phyloP scores from a whole-genome alignment of 2,113 vertebrate genomes.

The Dinomys branickii region DNA sequence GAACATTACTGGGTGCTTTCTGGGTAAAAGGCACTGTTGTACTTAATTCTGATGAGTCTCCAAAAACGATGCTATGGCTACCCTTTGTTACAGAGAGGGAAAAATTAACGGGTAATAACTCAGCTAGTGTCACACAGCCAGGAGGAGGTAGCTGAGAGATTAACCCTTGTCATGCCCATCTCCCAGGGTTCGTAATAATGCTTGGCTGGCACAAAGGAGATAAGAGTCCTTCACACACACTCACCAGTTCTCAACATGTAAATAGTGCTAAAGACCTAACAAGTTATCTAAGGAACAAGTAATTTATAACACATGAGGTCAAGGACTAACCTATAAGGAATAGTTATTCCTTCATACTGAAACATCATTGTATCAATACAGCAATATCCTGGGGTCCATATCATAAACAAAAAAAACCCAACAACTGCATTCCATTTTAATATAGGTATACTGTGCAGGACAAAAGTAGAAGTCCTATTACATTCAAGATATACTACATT shows the following conservation, averaged over 20 bases:
- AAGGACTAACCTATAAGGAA: conserved; percentile 12
- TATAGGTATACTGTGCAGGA: not conserved
- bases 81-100: not conserved
- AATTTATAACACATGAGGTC: not conserved
- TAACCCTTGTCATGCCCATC: not conserved
- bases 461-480: conserved; percentile 45
- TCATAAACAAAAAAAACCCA: not conserved
- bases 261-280: not conserved
- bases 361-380: not conserved
- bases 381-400: not conserved
- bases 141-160: not conserved
- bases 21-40: not conserved
- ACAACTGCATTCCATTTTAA: conserved; percentile 17
- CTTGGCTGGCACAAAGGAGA: not conserved
- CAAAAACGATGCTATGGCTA: not conserved
- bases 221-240: not conserved
- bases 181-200: not conserved
- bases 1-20: not conserved
- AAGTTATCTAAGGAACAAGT: conserved; percentile 34
- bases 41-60: not conserved
- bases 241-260: not conserved
- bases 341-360: not conserved
- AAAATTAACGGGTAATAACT: not conserved
- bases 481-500: conserved; percentile 33
- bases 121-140: not conserved